Evolutionary conservation across 2,113 vertebrate genomes (phyloP).

Genomic region (Tricholaema leucomelas): DNA sequence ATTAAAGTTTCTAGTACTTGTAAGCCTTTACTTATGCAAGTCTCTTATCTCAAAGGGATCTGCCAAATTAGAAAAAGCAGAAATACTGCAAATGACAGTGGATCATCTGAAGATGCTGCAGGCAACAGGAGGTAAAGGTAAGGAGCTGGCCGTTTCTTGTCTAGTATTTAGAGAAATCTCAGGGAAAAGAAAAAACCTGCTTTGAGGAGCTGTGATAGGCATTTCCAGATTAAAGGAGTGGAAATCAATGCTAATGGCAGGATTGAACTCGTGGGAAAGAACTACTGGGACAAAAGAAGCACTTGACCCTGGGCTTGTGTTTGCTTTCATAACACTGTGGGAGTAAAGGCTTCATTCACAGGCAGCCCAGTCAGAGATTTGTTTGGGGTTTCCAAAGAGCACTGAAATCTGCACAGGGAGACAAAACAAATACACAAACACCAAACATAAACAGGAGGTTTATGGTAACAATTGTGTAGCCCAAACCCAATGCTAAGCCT

Average conservation of each 20-base stretch:
- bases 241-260: conserved; percentile 90
- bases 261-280: conserved; percentile 94
- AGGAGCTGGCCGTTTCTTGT: conserved; percentile 41
- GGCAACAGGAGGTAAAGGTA: conserved; percentile 93
- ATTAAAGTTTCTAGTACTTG: conserved; percentile 53
- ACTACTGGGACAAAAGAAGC: conserved; percentile 87
- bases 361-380: conserved; percentile 81
- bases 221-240: conserved; percentile 82
- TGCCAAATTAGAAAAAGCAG: conserved; percentile 96
- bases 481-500: conserved; percentile 47
- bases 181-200: conserved; percentile 21
- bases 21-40: conserved; percentile 60
- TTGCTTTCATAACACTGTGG: conserved; percentile 92
- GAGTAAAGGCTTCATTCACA: conserved; percentile 85
- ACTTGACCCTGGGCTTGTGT: conserved; percentile 93
- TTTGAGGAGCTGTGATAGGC: conserved; percentile 77
- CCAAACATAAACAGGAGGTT: conserved; percentile 78
- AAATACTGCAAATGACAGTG: conserved; percentile 98
- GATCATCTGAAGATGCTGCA: conserved; percentile 98
- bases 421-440: conserved; percentile 87
- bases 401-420: conserved; percentile 78
- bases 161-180: conserved; percentile 65
- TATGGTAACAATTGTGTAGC: conserved; percentile 63
- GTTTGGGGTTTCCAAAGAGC: conserved; percentile 85
- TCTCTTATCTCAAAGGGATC: conserved; percentile 85